Base-by-base conservation (phyloP, 2,888 invertebrate genomes). In the Andrena chrysosceles region DNA sequence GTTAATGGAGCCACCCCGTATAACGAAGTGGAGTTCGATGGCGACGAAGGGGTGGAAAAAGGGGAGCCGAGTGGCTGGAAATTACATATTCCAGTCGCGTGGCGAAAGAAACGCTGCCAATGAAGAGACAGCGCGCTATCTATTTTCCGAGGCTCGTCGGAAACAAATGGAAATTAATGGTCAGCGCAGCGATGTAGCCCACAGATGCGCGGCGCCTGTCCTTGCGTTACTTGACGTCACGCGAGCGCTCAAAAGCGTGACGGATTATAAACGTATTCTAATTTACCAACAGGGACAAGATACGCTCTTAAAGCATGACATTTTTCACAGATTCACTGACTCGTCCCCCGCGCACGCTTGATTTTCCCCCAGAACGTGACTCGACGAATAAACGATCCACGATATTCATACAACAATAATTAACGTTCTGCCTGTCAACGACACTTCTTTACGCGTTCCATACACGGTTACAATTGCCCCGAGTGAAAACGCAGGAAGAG, bases 181-280 rank as follows among this genome's bases (percentile, higher is more conserved):
- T 29, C 59, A 56, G 10, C 4, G 26, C 23, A 49, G 10, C 26
- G n/a, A 10, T 13, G 13, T 10, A 16, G 10, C 7, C 33, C 29
- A 2, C 64, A 79, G 59, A 69, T 52, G 59, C 80, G 52, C 60
- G 52, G 42, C 66, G 13, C 16, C 66, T 16, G 80, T n/a, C 70
- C 80, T 80, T 79, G 80, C 60, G n/a, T 66, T 29, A 48, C 13
- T 59, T 79, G 64, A 80, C 80, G 80, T 80, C 80, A 80, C n/a
- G 23, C 29, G 42, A 6, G 31, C 20, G 35, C 26, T 13, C 20
- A 64, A 56, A 78, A 48, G 35, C 54, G 42, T 35, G 63, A 35
- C 49, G 66, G 31, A 42, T 59, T 56, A 69, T 56, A 59, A 49
- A 64, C 20, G 33, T 26, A 64, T 80, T 80, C 66, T 31, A 70